Evolutionary conservation across 2,888 invertebrate species (phyloP).

Genomic region (Lycia hirtaria): DNA sequence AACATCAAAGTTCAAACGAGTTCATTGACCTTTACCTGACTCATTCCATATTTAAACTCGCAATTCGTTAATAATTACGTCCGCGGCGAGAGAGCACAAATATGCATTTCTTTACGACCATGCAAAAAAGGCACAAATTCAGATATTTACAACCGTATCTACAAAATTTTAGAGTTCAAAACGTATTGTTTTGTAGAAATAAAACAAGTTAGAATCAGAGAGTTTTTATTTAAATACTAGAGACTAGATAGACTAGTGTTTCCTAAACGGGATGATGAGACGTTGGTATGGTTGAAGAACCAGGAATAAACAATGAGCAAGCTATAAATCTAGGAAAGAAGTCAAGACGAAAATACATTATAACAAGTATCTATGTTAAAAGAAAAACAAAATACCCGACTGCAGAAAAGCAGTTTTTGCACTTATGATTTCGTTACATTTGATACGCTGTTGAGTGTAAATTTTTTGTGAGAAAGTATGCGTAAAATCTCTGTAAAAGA

Average conservation of each 20-base stretch:
- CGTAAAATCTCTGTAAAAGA: too few relatives aligned
- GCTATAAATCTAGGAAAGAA: not conserved
- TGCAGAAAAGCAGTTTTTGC: too few relatives aligned
- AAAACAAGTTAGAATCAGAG: constrained; percentile 15
- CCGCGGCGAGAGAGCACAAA: constrained; percentile 11
- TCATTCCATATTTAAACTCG: constrained; percentile 24
- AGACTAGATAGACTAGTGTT: constrained; percentile 16
- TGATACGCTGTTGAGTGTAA: too few relatives aligned
- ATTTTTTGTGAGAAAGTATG: too few relatives aligned
- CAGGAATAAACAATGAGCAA: constrained; percentile 1
- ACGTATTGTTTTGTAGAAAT: not conserved
- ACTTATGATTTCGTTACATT: too few relatives aligned
- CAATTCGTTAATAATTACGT: constrained; percentile 20
- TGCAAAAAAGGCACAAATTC: constrained; percentile 1
- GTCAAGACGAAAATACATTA: too few relatives aligned
- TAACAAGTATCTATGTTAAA: too few relatives aligned
- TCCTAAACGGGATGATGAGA: constrained; percentile 30
- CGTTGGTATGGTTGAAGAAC: constrained; percentile 15
- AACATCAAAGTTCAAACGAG: constrained; percentile 21
- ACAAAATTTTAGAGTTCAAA: not conserved
- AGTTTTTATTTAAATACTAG: constrained; percentile 26
- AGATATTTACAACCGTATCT: constrained; percentile 9
- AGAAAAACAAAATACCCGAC: too few relatives aligned
- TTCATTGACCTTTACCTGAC: constrained; percentile 27
- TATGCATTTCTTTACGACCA: constrained; percentile 21